Evolutionary conservation across 2,888 invertebrate genomes (phyloP).

Genomic region (Drosophila aldrichi): DNA sequence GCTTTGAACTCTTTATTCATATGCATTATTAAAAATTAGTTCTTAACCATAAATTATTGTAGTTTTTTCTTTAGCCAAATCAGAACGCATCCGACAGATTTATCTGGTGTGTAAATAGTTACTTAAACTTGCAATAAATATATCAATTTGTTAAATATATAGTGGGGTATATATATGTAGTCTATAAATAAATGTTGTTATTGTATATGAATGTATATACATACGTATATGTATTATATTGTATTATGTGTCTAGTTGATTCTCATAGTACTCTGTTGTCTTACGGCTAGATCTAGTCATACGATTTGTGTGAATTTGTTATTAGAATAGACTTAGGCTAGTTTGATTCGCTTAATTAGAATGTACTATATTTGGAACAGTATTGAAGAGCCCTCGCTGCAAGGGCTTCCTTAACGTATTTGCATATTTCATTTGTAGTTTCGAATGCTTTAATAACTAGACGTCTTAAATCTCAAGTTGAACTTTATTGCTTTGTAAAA

Average conservation of each 20-base stretch:
- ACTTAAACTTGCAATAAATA: constrained; percentile 26
- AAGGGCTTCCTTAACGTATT: constrained; percentile 21
- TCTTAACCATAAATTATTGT: constrained; percentile 56
- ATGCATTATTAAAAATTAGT: constrained; percentile 18
- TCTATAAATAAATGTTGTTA: background rate
- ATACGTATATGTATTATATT: constrained; percentile 5
- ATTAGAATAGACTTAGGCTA: constrained; percentile 24
- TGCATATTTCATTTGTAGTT: constrained; percentile 12
- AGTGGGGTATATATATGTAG: constrained; percentile 10
- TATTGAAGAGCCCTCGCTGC: constrained; percentile 20
- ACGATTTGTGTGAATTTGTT: constrained; percentile 6
- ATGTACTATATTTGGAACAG: constrained; percentile 69
- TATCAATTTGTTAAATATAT: constrained; percentile 40
- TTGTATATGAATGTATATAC: constrained; percentile 6
- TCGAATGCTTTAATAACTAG: constrained; percentile 41
- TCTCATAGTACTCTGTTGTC: constrained; percentile 21
- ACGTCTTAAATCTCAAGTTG: constrained; percentile 71
- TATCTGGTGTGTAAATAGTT: constrained; percentile 51
- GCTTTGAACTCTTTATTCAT: constrained; percentile 58
- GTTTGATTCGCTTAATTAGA: constrained; percentile 49
- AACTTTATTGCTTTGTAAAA: constrained; percentile 75
- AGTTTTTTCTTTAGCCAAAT: constrained; percentile 53
- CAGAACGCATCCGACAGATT: constrained; percentile 1
- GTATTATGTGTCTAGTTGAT: constrained; percentile 12
- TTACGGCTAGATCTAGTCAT: constrained; percentile 13